Percentiles rank a stretch among this genome's conserved stretches.
These are phyloP conservation scores for Squalus acanthias DNA, from an alignment of 2,797 vertebrate species.

Conservation along the genomic window DNA sequence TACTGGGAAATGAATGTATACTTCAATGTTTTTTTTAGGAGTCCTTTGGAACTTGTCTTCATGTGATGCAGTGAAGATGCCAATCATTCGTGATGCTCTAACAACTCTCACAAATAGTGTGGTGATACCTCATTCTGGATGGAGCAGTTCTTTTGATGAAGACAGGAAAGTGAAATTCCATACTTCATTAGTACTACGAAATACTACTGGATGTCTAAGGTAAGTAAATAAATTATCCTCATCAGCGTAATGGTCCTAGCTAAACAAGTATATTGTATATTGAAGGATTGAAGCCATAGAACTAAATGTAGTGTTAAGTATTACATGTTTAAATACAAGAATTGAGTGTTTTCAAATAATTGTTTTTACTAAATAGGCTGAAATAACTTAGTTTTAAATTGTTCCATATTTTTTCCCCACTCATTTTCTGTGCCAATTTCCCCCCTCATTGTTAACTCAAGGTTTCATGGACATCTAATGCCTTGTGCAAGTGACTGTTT, in stretches of 20 bases:
- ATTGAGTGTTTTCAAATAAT: neutral
- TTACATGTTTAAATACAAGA: neutral
- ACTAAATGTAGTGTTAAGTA: neutral
- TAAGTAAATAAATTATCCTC: conserved; percentile 48
- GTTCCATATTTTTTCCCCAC: neutral
- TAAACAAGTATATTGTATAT: neutral
- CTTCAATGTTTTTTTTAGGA: conserved; percentile 56
- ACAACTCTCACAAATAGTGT: conserved; percentile 88
- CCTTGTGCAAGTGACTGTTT: neutral
- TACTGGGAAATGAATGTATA: neutral
- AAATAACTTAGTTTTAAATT: neutral
- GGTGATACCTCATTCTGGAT: conserved; percentile 95
- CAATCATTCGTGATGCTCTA: conserved; percentile 94
- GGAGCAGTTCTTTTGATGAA: conserved; percentile 89
- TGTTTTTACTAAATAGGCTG: neutral
- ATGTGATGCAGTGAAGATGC: conserved; percentile 93
- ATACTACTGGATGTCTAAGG: conserved; percentile 92
- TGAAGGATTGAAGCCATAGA: neutral
- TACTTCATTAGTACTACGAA: conserved; percentile 90
- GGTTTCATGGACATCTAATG: neutral
- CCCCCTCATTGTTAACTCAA: neutral
- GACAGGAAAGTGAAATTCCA: conserved; percentile 97
- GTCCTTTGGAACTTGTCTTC: conserved; percentile 98
- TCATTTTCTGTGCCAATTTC: neutral
- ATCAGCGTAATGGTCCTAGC: neutral